Base-by-base conservation (phyloP, 2,797 vertebrate genomes). In the Falco concolor region DNA sequence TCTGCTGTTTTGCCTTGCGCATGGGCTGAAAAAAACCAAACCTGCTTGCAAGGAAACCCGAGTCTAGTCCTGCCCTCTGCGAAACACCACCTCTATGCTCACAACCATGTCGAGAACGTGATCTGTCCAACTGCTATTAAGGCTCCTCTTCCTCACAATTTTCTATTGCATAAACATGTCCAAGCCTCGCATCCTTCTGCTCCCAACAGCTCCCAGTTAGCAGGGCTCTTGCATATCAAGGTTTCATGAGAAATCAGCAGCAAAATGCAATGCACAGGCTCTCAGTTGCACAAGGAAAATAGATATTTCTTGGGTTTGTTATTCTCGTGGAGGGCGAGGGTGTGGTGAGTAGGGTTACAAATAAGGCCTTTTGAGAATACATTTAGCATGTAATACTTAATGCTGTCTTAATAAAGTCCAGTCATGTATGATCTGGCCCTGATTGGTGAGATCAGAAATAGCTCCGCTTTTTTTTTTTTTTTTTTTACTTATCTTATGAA, bases 231-330 rank as follows among this genome's bases (percentile, higher is more conserved):
- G 95, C 95, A 95, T 97, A 97, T 97, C 93, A 93, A 95, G 93
- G 97, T 95, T 97, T 96, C 87, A 20, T 81, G 92, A 88, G 93
- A 94, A 96, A 97, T 94, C 97, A 96, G 96, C 96, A 97, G 97
- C 96, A 95, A 96, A 97, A 97, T 13, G 88, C 96, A 97, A 97
- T 13, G 88, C 96, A 96, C 72, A 97, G 96, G 97, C 93, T 96
- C 96, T 97, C 95, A 97, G 96, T 91, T 97, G 95, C 95, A 95
- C 95, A 96, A 96, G 96, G 93, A 97, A 98, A 98, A 96, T 40
- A 96, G 94, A 91, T 54, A 56, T 84, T 91, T 92, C 78, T 83
- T 49, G 88, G 85, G 94, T 81, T 93, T 0, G 27, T 89, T 69
- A 67, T 24, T 77, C 42, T 90, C 19, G 38, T 72, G 84, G 82